phyloP scores from a whole-genome alignment of 2,797 vertebrate genomes.

The Podarcis siculus region DNA sequence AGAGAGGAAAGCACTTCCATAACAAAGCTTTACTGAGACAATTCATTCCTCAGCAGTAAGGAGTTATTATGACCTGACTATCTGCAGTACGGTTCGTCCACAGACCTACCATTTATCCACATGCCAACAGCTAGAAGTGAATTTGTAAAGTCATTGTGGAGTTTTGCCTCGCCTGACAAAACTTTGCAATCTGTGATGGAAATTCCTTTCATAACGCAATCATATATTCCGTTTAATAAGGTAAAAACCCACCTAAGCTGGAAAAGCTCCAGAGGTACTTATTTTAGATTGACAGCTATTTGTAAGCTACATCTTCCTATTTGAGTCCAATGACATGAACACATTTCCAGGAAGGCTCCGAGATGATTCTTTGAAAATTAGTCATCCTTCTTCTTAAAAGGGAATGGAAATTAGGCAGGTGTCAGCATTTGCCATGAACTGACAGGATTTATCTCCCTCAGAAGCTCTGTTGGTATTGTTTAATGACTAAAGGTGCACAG shows the following conservation, averaged over 20 bases:
- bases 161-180: slow-evolving; percentile 5
- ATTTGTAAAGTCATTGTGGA: background rate
- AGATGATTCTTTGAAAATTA: slow-evolving; percentile 56
- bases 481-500: slow-evolving; percentile 51
- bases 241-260: slow-evolving; percentile 30
- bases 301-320: slow-evolving; percentile 33
- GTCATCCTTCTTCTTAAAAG: slow-evolving; percentile 42
- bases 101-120: background rate
- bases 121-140: background rate
- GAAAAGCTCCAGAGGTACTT: slow-evolving; percentile 18
- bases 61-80: background rate
- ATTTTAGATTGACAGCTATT: slow-evolving; percentile 40
- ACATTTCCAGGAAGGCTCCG: slow-evolving; percentile 49
- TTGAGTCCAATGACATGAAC: slow-evolving; percentile 42
- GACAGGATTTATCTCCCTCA: slow-evolving; percentile 44
- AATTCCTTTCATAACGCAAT: background rate
- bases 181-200: background rate
- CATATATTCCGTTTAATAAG: slow-evolving; percentile 7
- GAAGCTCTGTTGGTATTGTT: slow-evolving; percentile 38
- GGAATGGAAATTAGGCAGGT: slow-evolving; percentile 50
- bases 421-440: slow-evolving; percentile 49
- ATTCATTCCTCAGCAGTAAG: background rate
- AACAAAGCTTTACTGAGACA: background rate
- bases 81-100: background rate
- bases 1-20: background rate